These are phyloP conservation scores for Coelopa pilipes DNA, from an alignment of 2,888 invertebrate species.

Conservation along the genomic window DNA sequence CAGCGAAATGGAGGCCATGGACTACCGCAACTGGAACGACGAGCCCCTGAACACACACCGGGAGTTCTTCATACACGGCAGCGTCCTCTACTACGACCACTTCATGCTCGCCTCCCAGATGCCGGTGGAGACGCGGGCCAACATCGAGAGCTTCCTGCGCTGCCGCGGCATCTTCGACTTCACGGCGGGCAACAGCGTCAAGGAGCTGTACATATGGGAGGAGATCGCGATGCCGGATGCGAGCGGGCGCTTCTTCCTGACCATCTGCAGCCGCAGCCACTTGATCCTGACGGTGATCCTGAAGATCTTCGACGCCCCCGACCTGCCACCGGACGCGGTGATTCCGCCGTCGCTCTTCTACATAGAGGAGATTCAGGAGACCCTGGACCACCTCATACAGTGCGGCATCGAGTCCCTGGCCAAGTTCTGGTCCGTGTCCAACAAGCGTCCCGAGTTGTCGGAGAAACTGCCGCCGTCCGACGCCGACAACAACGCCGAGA, in stretches of 20 bases:
- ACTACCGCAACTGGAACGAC: constrained; percentile 89
- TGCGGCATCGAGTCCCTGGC: constrained; percentile 80
- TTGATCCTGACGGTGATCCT: constrained; percentile 78
- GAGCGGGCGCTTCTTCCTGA: constrained; percentile 74
- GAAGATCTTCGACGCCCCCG: constrained; percentile 60
- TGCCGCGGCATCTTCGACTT: constrained; percentile 80
- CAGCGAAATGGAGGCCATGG: constrained; percentile 89
- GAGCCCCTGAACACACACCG: constrained; percentile 67
- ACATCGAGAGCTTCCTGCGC: constrained; percentile 80
- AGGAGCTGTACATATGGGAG: constrained; percentile 80
- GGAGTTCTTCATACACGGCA: constrained; percentile 70
- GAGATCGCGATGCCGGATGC: constrained; percentile 69
- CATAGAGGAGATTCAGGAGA: constrained; percentile 90
- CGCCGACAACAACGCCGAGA: constrained; percentile 40
- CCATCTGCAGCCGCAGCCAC: constrained; percentile 78
- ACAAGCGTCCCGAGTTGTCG: constrained; percentile 70
- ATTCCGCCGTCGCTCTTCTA: constrained; percentile 71
- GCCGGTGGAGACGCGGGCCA: constrained; percentile 77
- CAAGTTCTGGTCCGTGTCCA: constrained; percentile 74
- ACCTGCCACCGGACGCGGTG: constrained; percentile 47
- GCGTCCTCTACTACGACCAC: constrained; percentile 67
- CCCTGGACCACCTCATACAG: constrained; percentile 80
- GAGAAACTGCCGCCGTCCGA: constrained; percentile 44
- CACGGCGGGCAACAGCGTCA: constrained; percentile 74
- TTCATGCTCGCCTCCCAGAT: constrained; percentile 81